Conservation (phyloP, 2,888 invertebrate species). For the Anaspis maculata region DNA sequence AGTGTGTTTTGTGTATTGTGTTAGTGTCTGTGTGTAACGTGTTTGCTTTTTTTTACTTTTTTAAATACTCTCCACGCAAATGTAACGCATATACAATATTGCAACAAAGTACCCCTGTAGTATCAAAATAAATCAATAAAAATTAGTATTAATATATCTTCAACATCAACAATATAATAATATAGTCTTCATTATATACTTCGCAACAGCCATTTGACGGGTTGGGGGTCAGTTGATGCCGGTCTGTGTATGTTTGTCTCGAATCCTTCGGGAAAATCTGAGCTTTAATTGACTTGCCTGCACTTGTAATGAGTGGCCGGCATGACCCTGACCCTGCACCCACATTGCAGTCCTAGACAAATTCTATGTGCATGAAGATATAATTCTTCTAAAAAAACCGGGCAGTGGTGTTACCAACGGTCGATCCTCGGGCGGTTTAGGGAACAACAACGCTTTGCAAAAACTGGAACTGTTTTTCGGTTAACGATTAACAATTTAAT, state of each 20-base stretch:
- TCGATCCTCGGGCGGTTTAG: too few species aligned
- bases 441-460: slow-evolving; percentile 19
- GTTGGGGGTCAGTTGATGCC: slow-evolving; percentile 37
- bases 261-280: too few species aligned
- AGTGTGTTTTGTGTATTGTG: too few species aligned
- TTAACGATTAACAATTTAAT: too few species aligned
- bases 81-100: too few species aligned
- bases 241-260: slow-evolving; percentile 17
- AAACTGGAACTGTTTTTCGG: too few species aligned
- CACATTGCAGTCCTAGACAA: slow-evolving; percentile 40
- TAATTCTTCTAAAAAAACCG: slow-evolving; percentile 34
- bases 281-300: slow-evolving; percentile 31
- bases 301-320: slow-evolving; percentile 19
- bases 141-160: slow-evolving; percentile 36
- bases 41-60: too few species aligned
- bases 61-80: slow-evolving; percentile 20
- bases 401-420: slow-evolving; percentile 7
- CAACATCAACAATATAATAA: slow-evolving; percentile 37
- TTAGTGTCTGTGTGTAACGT: too few species aligned
- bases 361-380: slow-evolving; percentile 41
- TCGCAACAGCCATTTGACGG: slow-evolving; percentile 40
- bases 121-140: slow-evolving; percentile 37
- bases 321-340: slow-evolving; percentile 36
- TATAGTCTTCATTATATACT: slow-evolving; percentile 38
- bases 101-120: slow-evolving; percentile 30